phyloP scores from a whole-genome alignment of 2,113 vertebrate genomes.

The Forbesichthys agassizii region DNA sequence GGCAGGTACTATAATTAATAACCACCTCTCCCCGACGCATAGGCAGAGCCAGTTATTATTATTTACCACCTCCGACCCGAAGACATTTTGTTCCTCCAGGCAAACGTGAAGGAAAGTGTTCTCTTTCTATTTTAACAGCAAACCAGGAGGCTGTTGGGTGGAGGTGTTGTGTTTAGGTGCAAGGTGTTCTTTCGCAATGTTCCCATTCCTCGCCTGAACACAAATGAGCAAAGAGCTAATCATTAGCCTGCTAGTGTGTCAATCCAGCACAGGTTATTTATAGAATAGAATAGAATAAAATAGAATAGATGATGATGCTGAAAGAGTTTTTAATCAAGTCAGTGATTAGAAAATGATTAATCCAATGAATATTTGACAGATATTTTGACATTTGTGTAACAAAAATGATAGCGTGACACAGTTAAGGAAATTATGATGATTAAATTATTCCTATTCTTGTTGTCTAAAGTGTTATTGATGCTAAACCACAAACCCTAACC shows the following conservation, averaged over 20 bases:
- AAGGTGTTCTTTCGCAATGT: background rate
- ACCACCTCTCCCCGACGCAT: slow-evolving; percentile 45
- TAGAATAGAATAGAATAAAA: background rate
- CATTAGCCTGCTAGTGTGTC: background rate
- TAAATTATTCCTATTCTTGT: background rate
- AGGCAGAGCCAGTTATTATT: slow-evolving; percentile 37
- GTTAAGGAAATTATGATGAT: no score
- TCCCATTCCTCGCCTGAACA: background rate
- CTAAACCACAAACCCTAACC: background rate
- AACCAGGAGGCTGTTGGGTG: slow-evolving; percentile 1
- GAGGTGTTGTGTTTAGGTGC: background rate
- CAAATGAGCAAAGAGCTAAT: background rate
- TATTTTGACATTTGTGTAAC: no score
- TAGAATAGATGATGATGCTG: background rate
- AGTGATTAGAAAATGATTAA: background rate
- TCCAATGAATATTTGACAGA: background rate
- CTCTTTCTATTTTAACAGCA: slow-evolving; percentile 5
- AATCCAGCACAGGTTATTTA: background rate
- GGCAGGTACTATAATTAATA: slow-evolving; percentile 76
- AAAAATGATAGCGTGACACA: slow-evolving; percentile 1
- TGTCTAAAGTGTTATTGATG: background rate
- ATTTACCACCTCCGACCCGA: slow-evolving; percentile 45
- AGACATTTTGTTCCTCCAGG: slow-evolving; percentile 46
- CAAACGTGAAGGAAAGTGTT: background rate
- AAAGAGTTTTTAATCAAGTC: background rate